These are phyloP conservation scores for Benthosema pterotum DNA, from an alignment of 2,797 vertebrate species.

Conservation along the genomic window DNA sequence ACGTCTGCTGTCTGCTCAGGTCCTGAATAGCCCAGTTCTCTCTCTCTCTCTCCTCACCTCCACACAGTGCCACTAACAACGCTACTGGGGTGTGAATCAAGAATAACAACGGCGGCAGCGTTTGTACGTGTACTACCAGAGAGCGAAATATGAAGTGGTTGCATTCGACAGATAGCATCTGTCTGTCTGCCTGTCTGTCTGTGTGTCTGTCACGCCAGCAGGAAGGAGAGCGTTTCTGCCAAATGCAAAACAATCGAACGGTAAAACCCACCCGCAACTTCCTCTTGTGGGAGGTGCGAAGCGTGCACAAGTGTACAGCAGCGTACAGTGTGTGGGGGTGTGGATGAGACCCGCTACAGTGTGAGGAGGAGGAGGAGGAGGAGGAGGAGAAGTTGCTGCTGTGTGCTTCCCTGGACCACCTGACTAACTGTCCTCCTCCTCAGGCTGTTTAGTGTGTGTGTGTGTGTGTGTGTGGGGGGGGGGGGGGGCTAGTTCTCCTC, in stretches of 20 bases:
- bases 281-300: constrained; percentile 46
- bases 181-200: not conserved
- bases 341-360: constrained; percentile 26
- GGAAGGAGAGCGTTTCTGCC: constrained; percentile 64
- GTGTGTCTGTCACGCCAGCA: constrained; percentile 37
- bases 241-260: constrained; percentile 52
- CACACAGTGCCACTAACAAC: not conserved
- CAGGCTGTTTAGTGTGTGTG: constrained; percentile 48
- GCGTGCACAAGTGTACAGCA: constrained; percentile 1
- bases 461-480: too few species aligned
- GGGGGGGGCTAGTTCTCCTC: constrained; percentile 49
- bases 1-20: too few species aligned
- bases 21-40: too few species aligned
- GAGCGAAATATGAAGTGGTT: constrained; percentile 40
- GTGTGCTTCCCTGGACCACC: constrained; percentile 49
- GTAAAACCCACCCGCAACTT: constrained; percentile 53
- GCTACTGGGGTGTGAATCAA: constrained; percentile 29
- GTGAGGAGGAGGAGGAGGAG: constrained; percentile 27
- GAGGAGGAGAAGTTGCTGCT: too few species aligned
- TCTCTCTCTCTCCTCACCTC: too few species aligned
- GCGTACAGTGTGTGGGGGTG: constrained; percentile 37
- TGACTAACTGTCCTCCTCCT: constrained; percentile 64
- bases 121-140: constrained; percentile 26
- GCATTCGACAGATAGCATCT: constrained; percentile 57
- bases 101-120: constrained; percentile 27